Percentiles rank a stretch among this genome's conserved stretches.
phyloP scores from a whole-genome alignment of 1,140 invertebrate genomes.

The Bactericera cockerelli region DNA sequence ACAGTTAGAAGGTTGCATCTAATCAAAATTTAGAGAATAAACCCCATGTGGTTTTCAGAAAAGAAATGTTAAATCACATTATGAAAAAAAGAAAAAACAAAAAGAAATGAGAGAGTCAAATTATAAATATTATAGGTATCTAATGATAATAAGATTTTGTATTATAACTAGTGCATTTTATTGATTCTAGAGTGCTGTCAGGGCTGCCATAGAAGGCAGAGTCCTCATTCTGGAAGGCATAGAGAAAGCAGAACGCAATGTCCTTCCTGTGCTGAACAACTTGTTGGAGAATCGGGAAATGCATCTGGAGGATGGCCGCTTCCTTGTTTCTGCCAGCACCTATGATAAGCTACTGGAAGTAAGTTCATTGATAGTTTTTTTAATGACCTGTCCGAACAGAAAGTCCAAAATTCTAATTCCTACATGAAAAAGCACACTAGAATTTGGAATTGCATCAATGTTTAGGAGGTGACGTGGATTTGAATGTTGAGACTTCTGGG shows the following conservation, averaged over 20 bases:
- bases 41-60: too few relatives aligned
- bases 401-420: conserved; percentile 12
- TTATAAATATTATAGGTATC: too few relatives aligned
- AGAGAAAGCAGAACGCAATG: conserved; percentile 94
- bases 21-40: too few relatives aligned
- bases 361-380: conserved; percentile 24
- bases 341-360: conserved; percentile 84
- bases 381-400: too few relatives aligned
- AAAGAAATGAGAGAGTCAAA: too few relatives aligned
- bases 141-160: too few relatives aligned
- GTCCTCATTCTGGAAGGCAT: conserved; percentile 90
- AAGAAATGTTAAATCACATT: too few relatives aligned
- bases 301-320: conserved; percentile 93
- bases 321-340: conserved; percentile 69
- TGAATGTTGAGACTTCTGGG: too few relatives aligned
- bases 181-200: conserved; percentile 58
- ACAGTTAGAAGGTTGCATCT: too few relatives aligned
- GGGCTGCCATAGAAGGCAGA: conserved; percentile 74
- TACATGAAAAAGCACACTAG: background rate
- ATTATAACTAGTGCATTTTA: too few relatives aligned
- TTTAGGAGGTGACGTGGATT: too few relatives aligned
- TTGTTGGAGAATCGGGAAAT: conserved; percentile 96
- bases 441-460: background rate
- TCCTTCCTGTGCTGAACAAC: conserved; percentile 94
- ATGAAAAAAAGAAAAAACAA: too few relatives aligned